These are phyloP conservation scores for Sialis fuliginosa DNA, from an alignment of 2,888 invertebrate species.

Conservation along the genomic window DNA sequence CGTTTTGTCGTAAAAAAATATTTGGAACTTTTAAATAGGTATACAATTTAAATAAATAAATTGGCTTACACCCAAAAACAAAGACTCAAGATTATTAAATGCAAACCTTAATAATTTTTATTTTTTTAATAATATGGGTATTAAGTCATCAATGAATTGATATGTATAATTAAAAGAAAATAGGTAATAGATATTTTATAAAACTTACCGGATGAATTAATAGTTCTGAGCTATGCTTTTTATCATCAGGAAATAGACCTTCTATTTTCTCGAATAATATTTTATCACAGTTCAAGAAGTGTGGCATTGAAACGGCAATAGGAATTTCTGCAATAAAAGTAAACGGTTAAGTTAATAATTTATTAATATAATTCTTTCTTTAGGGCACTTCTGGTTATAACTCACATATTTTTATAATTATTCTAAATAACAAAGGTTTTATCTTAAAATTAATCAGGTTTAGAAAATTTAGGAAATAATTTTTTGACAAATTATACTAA, in stretches of 20 bases:
- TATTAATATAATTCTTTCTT: not conserved
- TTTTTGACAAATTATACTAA: too few species aligned
- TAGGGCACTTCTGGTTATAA: not conserved
- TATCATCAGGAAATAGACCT: slow-evolving; percentile 39
- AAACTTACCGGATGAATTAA: slow-evolving; percentile 51
- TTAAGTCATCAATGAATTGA: too few species aligned
- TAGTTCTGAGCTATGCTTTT: slow-evolving; percentile 35
- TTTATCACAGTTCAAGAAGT: slow-evolving; percentile 46
- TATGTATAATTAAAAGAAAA: too few species aligned
- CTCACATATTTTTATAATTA: not conserved
- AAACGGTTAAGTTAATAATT: not conserved
- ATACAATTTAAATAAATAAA: too few species aligned
- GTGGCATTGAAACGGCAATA: slow-evolving; percentile 41
- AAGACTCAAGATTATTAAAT: too few species aligned
- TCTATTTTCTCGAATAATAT: slow-evolving; percentile 34
- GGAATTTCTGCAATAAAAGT: slow-evolving; percentile 40
- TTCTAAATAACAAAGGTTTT: not conserved
- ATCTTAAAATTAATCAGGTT: not conserved
- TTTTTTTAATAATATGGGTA: too few species aligned
- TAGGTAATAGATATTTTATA: not conserved
- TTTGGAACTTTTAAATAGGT: too few species aligned
- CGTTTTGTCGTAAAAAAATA: too few species aligned
- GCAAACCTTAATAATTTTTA: too few species aligned
- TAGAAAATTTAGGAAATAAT: too few species aligned
- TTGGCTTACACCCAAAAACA: too few species aligned